Evolutionary conservation across 2,113 vertebrate species (phyloP).

Genomic region (Craseonycteris thonglongyai): DNA sequence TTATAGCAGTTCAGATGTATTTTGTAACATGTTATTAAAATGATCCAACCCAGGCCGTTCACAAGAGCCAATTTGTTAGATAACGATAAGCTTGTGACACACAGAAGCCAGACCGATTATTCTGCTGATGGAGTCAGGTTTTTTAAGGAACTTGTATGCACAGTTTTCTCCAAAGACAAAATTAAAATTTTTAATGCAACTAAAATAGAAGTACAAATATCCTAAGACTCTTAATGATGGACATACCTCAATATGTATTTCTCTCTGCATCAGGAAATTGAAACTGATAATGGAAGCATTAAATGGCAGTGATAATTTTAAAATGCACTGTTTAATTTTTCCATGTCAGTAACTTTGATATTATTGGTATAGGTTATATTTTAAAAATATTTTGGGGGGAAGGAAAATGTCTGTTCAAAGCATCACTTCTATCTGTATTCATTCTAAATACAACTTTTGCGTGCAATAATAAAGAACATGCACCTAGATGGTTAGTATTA

Average conservation of each 20-base stretch:
- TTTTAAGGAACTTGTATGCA: neutral
- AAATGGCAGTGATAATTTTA: neutral
- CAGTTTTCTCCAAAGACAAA: conserved; percentile 5
- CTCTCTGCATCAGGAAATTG: neutral
- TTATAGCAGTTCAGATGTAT: conserved; percentile 30
- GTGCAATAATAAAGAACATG: neutral
- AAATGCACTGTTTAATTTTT: neutral
- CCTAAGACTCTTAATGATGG: neutral
- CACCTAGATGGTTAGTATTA: neutral
- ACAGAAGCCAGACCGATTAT: neutral
- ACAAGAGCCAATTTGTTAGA: conserved; percentile 27
- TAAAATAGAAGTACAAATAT: neutral
- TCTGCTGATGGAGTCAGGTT: neutral
- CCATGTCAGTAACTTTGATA: neutral
- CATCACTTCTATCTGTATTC: neutral
- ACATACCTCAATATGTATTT: neutral
- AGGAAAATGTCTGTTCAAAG: neutral
- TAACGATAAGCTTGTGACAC: conserved; percentile 21
- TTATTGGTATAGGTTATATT: neutral
- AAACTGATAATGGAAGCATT: neutral
- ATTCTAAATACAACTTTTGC: neutral
- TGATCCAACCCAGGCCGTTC: conserved; percentile 27
- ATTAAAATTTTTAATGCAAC: neutral
- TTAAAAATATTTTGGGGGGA: neutral
- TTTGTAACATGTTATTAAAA: conserved; percentile 60